These are phyloP conservation scores for Salvelinus namaycush DNA, from an alignment of 2,113 vertebrate genomes.

Conservation along the genomic window DNA sequence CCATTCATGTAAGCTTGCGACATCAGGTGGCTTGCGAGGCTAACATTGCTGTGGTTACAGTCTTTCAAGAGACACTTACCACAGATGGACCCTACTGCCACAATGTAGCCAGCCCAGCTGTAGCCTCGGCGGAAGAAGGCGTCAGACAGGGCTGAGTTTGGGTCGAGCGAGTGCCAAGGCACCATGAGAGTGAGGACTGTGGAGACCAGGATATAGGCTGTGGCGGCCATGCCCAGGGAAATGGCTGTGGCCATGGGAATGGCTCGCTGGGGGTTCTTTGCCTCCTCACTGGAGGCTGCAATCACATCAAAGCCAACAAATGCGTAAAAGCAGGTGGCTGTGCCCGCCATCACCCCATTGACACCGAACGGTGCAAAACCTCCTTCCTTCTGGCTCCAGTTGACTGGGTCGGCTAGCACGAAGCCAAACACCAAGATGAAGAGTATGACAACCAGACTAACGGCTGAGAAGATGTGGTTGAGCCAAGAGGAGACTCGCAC, in stretches of 20 bases:
- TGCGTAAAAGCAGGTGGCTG: constrained; percentile 93
- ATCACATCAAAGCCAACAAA: constrained; percentile 98
- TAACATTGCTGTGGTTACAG: background rate
- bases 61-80: constrained; percentile 77
- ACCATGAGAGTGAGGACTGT: constrained; percentile 91
- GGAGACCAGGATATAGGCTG: constrained; percentile 89
- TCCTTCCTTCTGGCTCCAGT: constrained; percentile 86
- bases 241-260: constrained; percentile 88
- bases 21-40: background rate
- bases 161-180: constrained; percentile 89
- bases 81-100: constrained; percentile 91
- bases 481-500: constrained; percentile 94
- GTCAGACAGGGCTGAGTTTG: constrained; percentile 88
- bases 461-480: constrained; percentile 86
- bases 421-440: constrained; percentile 93
- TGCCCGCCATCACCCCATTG: constrained; percentile 90
- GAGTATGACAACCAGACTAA: constrained; percentile 84
- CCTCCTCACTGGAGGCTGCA: constrained; percentile 90
- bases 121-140: constrained; percentile 93
- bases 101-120: constrained; percentile 90
- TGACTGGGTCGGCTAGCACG: constrained; percentile 81
- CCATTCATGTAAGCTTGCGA: too few relatives aligned
- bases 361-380: constrained; percentile 89
- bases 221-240: constrained; percentile 81
- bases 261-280: constrained; percentile 85